Evolutionary conservation across 64 coral and sea anemone species (phyloP).

Genomic region (Stylophora pistillata): DNA sequence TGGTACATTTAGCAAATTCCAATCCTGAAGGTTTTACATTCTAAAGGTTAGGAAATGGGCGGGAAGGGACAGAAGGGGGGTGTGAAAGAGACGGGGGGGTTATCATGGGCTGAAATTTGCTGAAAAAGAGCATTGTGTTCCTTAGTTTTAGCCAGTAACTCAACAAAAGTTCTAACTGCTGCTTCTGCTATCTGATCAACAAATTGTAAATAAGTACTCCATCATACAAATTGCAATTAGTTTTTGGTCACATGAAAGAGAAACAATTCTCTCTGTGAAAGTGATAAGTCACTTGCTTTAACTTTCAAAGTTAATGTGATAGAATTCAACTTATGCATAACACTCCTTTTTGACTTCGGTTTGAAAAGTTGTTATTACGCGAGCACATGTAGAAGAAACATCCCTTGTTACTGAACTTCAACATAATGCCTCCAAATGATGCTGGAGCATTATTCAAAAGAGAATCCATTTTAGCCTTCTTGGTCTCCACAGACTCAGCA

Average conservation of each 20-base stretch:
- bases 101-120: no score
- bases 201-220: no score
- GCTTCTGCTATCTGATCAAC: no score
- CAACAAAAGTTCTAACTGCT: no score
- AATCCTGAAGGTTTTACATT: no score
- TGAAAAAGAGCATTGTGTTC: no score
- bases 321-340: constrained; percentile 61
- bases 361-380: constrained; percentile 98
- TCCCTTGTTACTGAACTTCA: constrained; percentile 64
- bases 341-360: constrained; percentile 96
- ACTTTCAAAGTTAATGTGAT: background rate
- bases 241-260: background rate
- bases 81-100: no score
- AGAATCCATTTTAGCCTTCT: constrained; percentile 67
- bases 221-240: no score
- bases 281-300: background rate
- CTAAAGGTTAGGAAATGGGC: no score
- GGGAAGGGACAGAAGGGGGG: no score
- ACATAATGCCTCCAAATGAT: constrained; percentile 77
- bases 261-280: background rate
- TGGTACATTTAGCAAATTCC: no score
- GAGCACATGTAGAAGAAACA: constrained; percentile 82
- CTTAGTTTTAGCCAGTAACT: no score
- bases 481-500: constrained; percentile 65
- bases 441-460: constrained; percentile 91